Evolutionary conservation across 2,113 vertebrate species (phyloP).

Genomic region (Chelonoidis abingdonii): DNA sequence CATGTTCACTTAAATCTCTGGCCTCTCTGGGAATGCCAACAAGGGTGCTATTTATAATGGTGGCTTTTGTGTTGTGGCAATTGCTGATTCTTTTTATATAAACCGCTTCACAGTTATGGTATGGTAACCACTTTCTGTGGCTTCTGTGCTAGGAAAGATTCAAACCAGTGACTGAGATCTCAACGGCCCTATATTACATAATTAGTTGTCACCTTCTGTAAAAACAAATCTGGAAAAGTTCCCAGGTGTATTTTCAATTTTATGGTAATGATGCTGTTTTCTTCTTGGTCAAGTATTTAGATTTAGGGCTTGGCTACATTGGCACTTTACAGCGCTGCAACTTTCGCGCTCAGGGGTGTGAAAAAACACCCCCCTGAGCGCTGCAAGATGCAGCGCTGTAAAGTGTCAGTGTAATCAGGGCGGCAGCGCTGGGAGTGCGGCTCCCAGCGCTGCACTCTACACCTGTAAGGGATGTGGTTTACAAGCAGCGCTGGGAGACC

Average conservation of each 20-base stretch:
- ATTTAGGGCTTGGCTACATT: background rate
- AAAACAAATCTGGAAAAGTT: conserved; percentile 24
- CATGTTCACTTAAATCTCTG: background rate
- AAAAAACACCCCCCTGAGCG: too few relatives aligned
- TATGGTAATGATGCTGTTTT: background rate
- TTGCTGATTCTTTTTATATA: background rate
- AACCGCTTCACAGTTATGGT: background rate
- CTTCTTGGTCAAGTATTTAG: background rate
- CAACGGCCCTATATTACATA: background rate
- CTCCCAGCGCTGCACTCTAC: too few relatives aligned
- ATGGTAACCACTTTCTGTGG: background rate
- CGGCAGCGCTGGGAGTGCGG: too few relatives aligned
- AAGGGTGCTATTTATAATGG: background rate
- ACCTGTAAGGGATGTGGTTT: too few relatives aligned
- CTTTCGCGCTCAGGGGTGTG: too few relatives aligned
- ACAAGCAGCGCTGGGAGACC: too few relatives aligned
- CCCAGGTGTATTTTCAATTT: background rate
- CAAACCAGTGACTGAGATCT: background rate
- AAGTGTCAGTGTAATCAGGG: too few relatives aligned
- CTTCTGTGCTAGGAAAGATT: background rate
- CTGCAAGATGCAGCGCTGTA: too few relatives aligned
- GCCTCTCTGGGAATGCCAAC: conserved; percentile 1
- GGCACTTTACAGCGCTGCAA: too few relatives aligned
- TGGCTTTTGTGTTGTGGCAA: background rate
- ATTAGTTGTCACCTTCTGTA: background rate